Evolutionary conservation across 2,113 vertebrate species (phyloP).

Genomic region (Morone saxatilis): DNA sequence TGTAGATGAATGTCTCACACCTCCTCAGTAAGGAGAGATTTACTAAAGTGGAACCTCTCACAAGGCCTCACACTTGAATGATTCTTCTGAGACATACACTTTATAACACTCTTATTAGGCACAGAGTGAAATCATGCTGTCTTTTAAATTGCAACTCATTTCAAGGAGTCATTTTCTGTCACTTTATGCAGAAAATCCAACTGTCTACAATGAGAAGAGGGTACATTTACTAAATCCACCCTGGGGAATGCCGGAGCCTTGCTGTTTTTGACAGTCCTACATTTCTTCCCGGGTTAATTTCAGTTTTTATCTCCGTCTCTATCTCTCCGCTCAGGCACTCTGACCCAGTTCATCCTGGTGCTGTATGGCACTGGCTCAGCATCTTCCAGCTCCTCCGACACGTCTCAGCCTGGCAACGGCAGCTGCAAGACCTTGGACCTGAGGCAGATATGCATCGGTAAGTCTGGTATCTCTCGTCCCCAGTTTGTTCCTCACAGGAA

Average conservation of each 20-base stretch:
- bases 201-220: constrained; percentile 23
- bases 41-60: constrained; percentile 49
- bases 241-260: constrained; percentile 9
- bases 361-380: constrained; percentile 89
- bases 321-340: constrained; percentile 86
- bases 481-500: constrained; percentile 17
- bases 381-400: constrained; percentile 76
- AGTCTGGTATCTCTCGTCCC: constrained; percentile 70
- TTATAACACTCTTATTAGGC: constrained; percentile 51
- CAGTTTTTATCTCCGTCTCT: constrained; percentile 19
- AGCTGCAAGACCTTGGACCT: constrained; percentile 93
- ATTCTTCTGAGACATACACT: constrained; percentile 38
- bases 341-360: constrained; percentile 94
- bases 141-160: constrained; percentile 41
- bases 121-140: constrained; percentile 30
- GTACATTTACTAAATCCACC: constrained; percentile 45
- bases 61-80: constrained; percentile 29
- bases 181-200: constrained; percentile 47
- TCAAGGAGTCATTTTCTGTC: constrained; percentile 58
- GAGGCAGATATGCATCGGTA: constrained; percentile 94
- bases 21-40: constrained; percentile 31
- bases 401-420: constrained; percentile 83
- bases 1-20: constrained; percentile 9
- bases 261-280: constrained; percentile 52
- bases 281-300: constrained; percentile 38